phyloP scores from a whole-genome alignment of 2,113 vertebrate genomes.

The Bubo bubo region DNA sequence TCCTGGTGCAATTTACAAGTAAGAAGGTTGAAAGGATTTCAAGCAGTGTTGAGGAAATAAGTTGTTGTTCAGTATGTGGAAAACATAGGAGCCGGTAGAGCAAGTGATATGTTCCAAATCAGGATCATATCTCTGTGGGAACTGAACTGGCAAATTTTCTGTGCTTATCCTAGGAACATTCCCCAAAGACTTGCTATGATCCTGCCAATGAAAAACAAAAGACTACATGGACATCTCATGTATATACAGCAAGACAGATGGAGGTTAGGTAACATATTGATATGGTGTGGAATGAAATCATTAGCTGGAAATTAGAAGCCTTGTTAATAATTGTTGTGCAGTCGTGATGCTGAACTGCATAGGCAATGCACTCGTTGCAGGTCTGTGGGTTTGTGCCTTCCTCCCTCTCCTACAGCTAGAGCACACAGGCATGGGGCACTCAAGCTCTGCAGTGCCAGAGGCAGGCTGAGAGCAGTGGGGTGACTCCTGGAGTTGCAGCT shows the following conservation, averaged over 20 bases:
- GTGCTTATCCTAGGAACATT: not conserved
- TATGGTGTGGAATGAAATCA: not conserved
- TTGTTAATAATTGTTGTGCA: not conserved
- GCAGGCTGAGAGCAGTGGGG: not conserved
- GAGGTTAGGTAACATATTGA: not conserved
- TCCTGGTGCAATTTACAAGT: not conserved
- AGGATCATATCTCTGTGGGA: not conserved
- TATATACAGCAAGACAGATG: not conserved
- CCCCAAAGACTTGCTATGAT: not conserved
- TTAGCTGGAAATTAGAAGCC: not conserved
- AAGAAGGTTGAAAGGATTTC: not conserved
- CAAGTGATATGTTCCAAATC: not conserved
- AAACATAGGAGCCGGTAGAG: not conserved
- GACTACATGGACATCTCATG: not conserved
- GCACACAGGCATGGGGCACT: fast-evolving
- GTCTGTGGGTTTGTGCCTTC: not conserved
- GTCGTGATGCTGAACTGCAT: not conserved
- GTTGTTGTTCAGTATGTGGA: not conserved
- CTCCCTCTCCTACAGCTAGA: not conserved
- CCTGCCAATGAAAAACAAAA: not conserved
- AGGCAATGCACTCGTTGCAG: not conserved
- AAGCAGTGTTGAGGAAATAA: not conserved
- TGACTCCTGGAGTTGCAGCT: not conserved
- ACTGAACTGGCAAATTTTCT: not conserved
- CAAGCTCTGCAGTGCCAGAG: not conserved